These are phyloP conservation scores for Melanotaenia parkinsoni DNA, from an alignment of 2,797 vertebrate genomes.

Conservation along the genomic window DNA sequence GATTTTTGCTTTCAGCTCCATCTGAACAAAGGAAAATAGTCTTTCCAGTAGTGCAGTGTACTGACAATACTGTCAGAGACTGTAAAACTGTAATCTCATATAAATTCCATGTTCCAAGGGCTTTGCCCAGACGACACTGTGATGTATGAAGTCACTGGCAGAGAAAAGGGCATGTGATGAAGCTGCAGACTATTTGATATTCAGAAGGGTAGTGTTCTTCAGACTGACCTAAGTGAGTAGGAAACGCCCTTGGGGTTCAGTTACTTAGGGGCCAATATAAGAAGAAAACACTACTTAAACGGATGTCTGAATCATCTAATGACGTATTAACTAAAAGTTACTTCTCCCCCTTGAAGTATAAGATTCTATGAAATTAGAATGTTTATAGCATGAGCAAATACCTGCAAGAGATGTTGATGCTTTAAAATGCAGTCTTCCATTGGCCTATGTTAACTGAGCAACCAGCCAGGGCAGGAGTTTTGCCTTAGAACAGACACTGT, in stretches of 20 bases:
- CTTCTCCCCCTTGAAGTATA: not conserved
- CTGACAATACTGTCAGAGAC: slow-evolving; percentile 36
- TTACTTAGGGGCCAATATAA: slow-evolving; percentile 30
- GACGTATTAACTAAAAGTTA: slow-evolving; percentile 10
- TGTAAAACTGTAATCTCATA: slow-evolving; percentile 63
- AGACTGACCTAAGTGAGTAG: slow-evolving; percentile 59
- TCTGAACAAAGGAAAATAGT: slow-evolving; percentile 1
- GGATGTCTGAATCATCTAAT: slow-evolving; percentile 27
- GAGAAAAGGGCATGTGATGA: slow-evolving; percentile 74
- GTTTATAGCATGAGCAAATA: not conserved
- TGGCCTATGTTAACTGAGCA: slow-evolving; percentile 12
- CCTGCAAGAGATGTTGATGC: slow-evolving; percentile 9
- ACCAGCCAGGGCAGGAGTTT: slow-evolving; percentile 12
- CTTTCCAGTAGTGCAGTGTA: not conserved
- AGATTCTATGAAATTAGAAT: not conserved
- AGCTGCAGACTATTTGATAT: slow-evolving; percentile 71
- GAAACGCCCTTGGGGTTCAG: slow-evolving; percentile 62
- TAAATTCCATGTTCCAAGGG: slow-evolving; percentile 60
- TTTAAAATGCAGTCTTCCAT: not conserved
- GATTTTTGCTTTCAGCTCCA: not conserved
- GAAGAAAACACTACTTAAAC: slow-evolving; percentile 41
- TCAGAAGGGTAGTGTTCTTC: slow-evolving; percentile 56
- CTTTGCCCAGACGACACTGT: slow-evolving; percentile 61
- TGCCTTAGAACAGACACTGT: slow-evolving; percentile 7
- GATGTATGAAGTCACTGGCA: slow-evolving; percentile 72